These are phyloP conservation scores for Nannoperca obscura DNA, from an alignment of 2,797 vertebrate genomes.

Conservation along the genomic window DNA sequence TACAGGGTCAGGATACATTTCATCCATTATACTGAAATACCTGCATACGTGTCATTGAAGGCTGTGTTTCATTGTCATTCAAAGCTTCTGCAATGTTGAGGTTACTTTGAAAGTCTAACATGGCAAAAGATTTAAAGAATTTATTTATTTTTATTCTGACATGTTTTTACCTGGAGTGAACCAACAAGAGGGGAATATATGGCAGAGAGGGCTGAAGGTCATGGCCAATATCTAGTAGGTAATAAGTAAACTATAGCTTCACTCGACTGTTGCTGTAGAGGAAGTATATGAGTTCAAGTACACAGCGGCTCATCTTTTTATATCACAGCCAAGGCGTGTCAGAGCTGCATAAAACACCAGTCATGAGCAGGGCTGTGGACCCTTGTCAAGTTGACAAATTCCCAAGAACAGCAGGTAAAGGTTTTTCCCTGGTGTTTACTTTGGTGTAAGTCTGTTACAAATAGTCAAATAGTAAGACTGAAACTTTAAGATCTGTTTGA, in stretches of 20 bases:
- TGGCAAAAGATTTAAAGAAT: conserved; percentile 2
- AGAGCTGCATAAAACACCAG: neutral
- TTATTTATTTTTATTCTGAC: neutral
- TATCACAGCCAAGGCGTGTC: neutral
- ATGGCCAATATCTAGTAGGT: conserved; percentile 8
- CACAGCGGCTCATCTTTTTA: neutral
- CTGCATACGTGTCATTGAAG: neutral
- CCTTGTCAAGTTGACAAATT: conserved; percentile 3
- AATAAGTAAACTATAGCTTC: conserved; percentile 49
- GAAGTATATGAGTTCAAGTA: neutral
- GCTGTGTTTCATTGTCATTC: neutral
- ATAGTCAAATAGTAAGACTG: neutral
- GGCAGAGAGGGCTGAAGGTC: conserved; percentile 19
- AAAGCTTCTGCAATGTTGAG: neutral
- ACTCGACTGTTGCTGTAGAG: neutral
- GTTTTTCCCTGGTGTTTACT: neutral
- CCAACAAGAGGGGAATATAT: conserved; percentile 31
- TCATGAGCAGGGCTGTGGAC: neutral
- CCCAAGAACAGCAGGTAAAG: neutral
- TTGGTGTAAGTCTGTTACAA: neutral
- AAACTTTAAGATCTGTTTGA: neutral
- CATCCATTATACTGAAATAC: neutral
- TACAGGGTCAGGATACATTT: neutral
- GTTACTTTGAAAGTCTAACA: neutral
- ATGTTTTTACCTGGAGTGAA: neutral